A percentile compares a stretch with the other conserved stretches of the same genome.
These are phyloP conservation scores for Solea senegalensis DNA, from an alignment of 2,113 vertebrate species.

Conservation along the genomic window DNA sequence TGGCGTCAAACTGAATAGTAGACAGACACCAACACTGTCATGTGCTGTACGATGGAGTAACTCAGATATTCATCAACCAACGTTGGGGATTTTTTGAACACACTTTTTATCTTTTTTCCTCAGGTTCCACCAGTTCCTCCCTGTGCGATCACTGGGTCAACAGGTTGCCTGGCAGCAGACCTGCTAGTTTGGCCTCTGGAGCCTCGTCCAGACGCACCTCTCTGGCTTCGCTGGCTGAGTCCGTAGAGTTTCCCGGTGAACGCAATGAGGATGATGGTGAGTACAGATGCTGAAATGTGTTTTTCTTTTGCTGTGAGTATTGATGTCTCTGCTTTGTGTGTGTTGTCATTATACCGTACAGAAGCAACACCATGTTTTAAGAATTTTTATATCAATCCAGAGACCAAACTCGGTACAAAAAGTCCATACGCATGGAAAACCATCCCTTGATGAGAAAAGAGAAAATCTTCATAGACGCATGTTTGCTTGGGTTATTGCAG, in stretches of 20 bases:
- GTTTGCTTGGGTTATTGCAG: background rate
- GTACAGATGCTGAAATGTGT: constrained; percentile 53
- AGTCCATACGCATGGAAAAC: background rate
- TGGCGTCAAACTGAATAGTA: no score
- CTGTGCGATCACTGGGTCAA: constrained; percentile 98
- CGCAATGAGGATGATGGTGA: constrained; percentile 95
- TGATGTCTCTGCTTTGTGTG: background rate
- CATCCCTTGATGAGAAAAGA: background rate
- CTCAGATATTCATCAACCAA: background rate
- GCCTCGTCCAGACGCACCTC: constrained; percentile 95
- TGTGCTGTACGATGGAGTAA: no score
- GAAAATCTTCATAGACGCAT: background rate
- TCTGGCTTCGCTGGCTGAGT: constrained; percentile 92
- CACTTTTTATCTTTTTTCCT: constrained; percentile 25
- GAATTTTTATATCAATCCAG: background rate
- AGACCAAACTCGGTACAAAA: background rate
- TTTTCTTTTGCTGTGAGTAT: background rate
- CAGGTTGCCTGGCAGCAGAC: constrained; percentile 91
- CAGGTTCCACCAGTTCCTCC: constrained; percentile 98
- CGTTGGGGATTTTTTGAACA: no score
- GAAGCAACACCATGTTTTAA: background rate
- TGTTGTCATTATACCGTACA: no score
- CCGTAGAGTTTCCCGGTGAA: constrained; percentile 89
- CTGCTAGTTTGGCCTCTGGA: constrained; percentile 92
- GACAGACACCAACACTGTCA: no score